These are phyloP conservation scores for Stenolophus ochropezus DNA, from an alignment of 2,888 invertebrate species.

Conservation along the genomic window DNA sequence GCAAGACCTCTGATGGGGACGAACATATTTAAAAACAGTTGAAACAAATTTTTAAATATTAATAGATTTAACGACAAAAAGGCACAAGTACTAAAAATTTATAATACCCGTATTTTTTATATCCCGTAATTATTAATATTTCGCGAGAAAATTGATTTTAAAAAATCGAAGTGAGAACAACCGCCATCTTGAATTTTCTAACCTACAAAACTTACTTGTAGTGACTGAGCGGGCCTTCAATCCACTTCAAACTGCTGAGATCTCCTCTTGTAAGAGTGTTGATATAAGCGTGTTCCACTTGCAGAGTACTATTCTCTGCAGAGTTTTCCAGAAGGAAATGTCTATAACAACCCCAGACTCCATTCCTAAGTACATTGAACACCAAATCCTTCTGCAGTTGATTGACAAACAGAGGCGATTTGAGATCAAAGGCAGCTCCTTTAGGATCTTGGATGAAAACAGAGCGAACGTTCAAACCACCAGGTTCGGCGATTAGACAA, in stretches of 20 bases:
- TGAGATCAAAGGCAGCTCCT: constrained; percentile 77
- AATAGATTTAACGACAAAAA: no score
- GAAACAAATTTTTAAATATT: no score
- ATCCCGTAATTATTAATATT: no score
- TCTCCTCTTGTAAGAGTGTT: constrained; percentile 95
- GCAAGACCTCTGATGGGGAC: no score
- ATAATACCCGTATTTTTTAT: no score
- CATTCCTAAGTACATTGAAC: constrained; percentile 88
- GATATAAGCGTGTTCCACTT: constrained; percentile 95
- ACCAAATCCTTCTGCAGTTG: constrained; percentile 86
- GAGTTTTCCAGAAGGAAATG: constrained; percentile 82
- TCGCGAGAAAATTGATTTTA: no score
- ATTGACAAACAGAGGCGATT: constrained; percentile 76
- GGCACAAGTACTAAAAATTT: no score
- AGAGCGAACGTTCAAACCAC: constrained; percentile 85
- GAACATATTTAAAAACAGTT: no score
- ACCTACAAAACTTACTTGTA: constrained; percentile 76
- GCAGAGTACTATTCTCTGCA: constrained; percentile 71
- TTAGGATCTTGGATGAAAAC: constrained; percentile 81
- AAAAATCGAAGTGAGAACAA: no score
- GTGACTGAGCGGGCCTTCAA: constrained; percentile 87
- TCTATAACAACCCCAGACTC: constrained; percentile 90
- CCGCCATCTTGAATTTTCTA: no score
- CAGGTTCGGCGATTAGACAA: constrained; percentile 92
- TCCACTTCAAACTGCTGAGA: constrained; percentile 93